Evolutionary conservation across 2,113 vertebrate species (phyloP).

Genomic region (Electrona antarctica): DNA sequence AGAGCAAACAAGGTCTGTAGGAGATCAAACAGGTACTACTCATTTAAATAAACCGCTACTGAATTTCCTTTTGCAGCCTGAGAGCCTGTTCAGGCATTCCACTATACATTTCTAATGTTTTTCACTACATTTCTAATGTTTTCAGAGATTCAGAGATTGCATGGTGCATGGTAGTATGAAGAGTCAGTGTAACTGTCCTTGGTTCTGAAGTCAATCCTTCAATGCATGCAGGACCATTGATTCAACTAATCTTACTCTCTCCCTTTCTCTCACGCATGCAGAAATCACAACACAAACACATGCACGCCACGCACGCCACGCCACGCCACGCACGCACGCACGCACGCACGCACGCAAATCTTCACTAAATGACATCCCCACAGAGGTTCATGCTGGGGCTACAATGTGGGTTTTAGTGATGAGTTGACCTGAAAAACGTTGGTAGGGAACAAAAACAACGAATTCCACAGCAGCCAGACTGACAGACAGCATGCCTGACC

Average conservation of each 20-base stretch:
- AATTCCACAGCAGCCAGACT: constrained; percentile 54
- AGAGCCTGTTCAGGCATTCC: constrained; percentile 1
- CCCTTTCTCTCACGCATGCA: not conserved
- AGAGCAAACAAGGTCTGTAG: constrained; percentile 7
- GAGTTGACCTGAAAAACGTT: constrained; percentile 60
- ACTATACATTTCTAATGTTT: constrained; percentile 42
- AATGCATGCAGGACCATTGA: constrained; percentile 33
- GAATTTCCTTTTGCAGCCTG: constrained; percentile 12
- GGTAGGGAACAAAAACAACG: constrained; percentile 48
- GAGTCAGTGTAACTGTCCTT: constrained; percentile 62
- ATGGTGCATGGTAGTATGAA: constrained; percentile 29
- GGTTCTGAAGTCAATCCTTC: constrained; percentile 68
- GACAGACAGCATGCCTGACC: constrained; percentile 54
- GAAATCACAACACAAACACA: too few species aligned
- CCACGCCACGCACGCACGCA: constrained; percentile 4
- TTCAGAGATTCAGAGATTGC: constrained; percentile 24
- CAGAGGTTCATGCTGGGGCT: constrained; percentile 48
- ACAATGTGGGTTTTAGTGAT: constrained; percentile 19
- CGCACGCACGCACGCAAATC: not conserved
- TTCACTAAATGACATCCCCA: constrained; percentile 49
- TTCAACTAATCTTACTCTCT: constrained; percentile 34
- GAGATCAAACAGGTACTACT: constrained; percentile 21
- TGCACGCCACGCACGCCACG: not conserved
- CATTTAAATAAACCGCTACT: constrained; percentile 35
- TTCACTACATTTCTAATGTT: not conserved